phyloP scores from a whole-genome alignment of 1,140 invertebrate genomes.

The Drosophila elegans region DNA sequence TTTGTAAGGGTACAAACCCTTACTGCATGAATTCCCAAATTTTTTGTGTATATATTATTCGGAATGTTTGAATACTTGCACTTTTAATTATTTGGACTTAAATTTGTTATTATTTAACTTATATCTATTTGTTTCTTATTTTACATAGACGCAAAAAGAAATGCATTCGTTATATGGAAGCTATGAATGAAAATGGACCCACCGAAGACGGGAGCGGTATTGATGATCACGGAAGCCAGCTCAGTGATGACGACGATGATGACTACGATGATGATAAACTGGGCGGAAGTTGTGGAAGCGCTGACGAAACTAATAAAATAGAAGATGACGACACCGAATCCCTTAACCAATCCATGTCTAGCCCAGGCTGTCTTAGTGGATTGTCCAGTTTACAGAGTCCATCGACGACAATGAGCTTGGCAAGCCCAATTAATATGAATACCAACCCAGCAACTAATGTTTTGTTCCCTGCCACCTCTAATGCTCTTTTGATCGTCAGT shows the following conservation, averaged over 20 bases:
- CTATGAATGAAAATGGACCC: conserved; percentile 67
- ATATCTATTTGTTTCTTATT: conserved; percentile 21
- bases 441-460: conserved; percentile 79
- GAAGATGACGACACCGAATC: conserved; percentile 89
- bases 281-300: conserved; percentile 86
- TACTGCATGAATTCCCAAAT: conserved; percentile 23
- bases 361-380: conserved; percentile 90
- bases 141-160: conserved; percentile 97
- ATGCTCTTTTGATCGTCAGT: conserved; percentile 19
- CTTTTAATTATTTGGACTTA: neutral
- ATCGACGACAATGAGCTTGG: conserved; percentile 87
- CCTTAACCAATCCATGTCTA: conserved; percentile 89
- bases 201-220: conserved; percentile 86
- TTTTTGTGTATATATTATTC: conserved; percentile 20
- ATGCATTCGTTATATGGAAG: conserved; percentile 97
- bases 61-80: conserved; percentile 48
- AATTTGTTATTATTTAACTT: conserved; percentile 12
- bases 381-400: conserved; percentile 92
- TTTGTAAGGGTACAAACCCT: neutral
- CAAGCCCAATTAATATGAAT: conserved; percentile 88
- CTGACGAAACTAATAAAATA: conserved; percentile 89
- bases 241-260: conserved; percentile 89
- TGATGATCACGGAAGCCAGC: conserved; percentile 83
- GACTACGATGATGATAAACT: conserved; percentile 89
- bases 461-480: conserved; percentile 37